Evolutionary conservation across 1,140 invertebrate genomes (phyloP).

Genomic region (Aporrectodea caliginosa): DNA sequence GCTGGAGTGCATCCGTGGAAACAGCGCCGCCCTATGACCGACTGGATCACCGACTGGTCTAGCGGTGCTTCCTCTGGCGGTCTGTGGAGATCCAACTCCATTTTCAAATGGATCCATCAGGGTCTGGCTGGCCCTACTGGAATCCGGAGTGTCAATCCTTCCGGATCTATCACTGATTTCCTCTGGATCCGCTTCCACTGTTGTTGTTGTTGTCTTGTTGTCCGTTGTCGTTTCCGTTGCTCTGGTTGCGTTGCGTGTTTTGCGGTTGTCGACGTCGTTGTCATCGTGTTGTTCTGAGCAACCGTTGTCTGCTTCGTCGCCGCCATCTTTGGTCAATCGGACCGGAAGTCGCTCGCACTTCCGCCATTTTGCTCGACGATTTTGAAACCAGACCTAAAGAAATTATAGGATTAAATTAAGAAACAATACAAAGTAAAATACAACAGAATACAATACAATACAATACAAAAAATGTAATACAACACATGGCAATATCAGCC

Average conservation of each 20-base stretch:
- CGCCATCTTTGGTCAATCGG: background rate
- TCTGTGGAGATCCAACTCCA: too few relatives aligned
- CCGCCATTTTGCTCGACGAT: conserved; percentile 94
- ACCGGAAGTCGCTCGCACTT: conserved; percentile 59
- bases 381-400: conserved; percentile 99
- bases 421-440: too few relatives aligned
- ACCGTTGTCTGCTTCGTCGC: background rate
- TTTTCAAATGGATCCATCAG: too few relatives aligned
- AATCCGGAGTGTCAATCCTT: too few relatives aligned
- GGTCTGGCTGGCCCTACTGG: background rate
- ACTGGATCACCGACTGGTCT: background rate
- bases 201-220: background rate
- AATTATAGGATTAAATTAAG: too few relatives aligned
- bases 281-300: too few relatives aligned
- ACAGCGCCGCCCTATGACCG: background rate
- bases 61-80: background rate
- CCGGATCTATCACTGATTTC: too few relatives aligned
- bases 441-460: too few relatives aligned
- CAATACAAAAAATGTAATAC: too few relatives aligned
- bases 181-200: background rate
- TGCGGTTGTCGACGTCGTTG: too few relatives aligned
- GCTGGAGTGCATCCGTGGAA: background rate
- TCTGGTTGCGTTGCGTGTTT: background rate
- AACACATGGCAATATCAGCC: too few relatives aligned
- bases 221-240: background rate